phyloP scores from a whole-genome alignment of 2,888 invertebrate genomes.

The Ennomos fuscantarius region DNA sequence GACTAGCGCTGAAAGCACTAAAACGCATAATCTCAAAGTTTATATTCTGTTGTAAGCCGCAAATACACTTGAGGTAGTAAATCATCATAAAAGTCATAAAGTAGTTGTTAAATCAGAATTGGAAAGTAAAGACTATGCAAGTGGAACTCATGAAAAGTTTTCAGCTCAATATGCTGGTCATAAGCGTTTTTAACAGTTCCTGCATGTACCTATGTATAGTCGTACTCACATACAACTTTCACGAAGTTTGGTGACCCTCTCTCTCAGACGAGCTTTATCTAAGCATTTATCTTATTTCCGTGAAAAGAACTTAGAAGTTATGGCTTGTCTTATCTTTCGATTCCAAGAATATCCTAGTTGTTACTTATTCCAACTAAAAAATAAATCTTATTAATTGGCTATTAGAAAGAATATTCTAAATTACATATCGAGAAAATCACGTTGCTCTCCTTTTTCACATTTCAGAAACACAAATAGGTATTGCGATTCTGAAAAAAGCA shows the following conservation, averaged over 20 bases:
- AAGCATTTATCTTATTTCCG: slow-evolving; percentile 74
- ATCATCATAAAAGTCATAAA: slow-evolving; percentile 60
- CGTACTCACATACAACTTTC: slow-evolving; percentile 55
- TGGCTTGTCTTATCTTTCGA: slow-evolving; percentile 56
- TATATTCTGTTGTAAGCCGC: slow-evolving; percentile 65
- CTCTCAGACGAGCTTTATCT: slow-evolving; percentile 61
- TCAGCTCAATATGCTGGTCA: slow-evolving; percentile 14
- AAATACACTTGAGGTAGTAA: slow-evolving; percentile 64
- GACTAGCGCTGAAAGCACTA: slow-evolving; percentile 64
- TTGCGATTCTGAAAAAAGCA: too few relatives aligned
- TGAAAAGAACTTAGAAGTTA: slow-evolving; percentile 62
- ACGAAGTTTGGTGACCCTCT: slow-evolving; percentile 53
- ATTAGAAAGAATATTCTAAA: too few relatives aligned
- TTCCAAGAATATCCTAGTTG: slow-evolving; percentile 60
- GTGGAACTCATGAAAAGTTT: slow-evolving; percentile 11
- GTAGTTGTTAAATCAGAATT: slow-evolving; percentile 63
- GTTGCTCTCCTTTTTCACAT: too few relatives aligned
- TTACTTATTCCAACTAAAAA: background rate
- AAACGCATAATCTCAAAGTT: slow-evolving; percentile 60
- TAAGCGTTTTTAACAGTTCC: slow-evolving; percentile 38
- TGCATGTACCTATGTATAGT: background rate
- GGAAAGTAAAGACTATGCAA: slow-evolving; percentile 43
- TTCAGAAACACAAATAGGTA: too few relatives aligned
- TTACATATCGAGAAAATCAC: too few relatives aligned
- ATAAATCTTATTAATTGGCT: too few relatives aligned